Evolutionary conservation across 2,113 vertebrate genomes (phyloP), one percentile per base, ranked within the genome.

Genomic region (Pedionomus torquatus): DNA sequence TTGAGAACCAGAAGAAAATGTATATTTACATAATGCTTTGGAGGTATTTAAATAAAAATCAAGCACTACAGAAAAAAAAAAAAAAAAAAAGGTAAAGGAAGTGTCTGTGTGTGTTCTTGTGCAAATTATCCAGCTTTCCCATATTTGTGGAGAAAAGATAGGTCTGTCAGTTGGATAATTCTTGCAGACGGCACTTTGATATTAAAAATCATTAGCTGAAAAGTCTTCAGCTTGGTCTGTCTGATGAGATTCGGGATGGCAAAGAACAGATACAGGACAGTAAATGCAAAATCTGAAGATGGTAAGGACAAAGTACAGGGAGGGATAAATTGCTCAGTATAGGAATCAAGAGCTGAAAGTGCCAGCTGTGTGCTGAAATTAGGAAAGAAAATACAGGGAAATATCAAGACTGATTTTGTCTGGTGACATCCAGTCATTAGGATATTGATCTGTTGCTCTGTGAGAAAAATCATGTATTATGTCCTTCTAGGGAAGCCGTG

Each of bases 11-110:
- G 49, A 74, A 87, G 48, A 83, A 93, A 93, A 69, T 83, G 57
- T 90, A 90, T 23, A 68, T 96, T 97, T 97, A 97, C 76, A 87
- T 88, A 91, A 91, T 90, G 43, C 91, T 97, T 96, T 95, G 49
- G 94, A 95, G 66, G 65, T 94, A 92, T 96, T 97, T 97, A 83
- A 97, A 98, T 97, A 97, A 97, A 98, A 97, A 37, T 51, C 25
- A 88, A 66, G 28, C 41, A 41, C 66, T 71, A 72, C 23, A 41
- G 91, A 41, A 93, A 87, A 84, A 87, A 68, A 43, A 44, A 10
- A 30, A 30, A 44, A 91, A 87, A 78, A 87, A 66, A 35, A 37
- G 37, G 51, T 41, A 82, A 82, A 84, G 30, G 43, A 85, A 87
- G 17, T 0, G 2, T 3, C 5, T 87, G 21, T 5, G 11, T 89